A percentile compares a stretch with the other conserved stretches of the same genome.
Conservation (phyloP, 2,797 vertebrate genomes). For the Rhinoraja longicauda region DNA sequence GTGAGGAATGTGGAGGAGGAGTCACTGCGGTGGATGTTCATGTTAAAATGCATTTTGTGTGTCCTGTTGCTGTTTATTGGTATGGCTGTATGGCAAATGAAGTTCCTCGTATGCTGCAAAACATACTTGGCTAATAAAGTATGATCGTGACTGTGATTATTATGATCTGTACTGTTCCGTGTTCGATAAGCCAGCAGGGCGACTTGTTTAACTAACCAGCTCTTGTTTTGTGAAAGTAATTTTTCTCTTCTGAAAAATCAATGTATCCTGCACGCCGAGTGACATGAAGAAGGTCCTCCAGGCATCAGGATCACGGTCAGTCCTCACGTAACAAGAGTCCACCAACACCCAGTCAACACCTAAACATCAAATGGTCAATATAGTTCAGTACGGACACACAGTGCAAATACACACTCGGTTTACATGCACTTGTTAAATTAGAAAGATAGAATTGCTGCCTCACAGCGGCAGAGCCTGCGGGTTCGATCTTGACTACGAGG, state of each 20-base stretch:
- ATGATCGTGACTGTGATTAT: no score
- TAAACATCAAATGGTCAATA: constrained; percentile 42
- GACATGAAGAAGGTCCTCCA: constrained; percentile 61
- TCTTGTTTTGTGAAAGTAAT: constrained; percentile 51
- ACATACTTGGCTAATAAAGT: no score
- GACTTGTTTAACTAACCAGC: constrained; percentile 56
- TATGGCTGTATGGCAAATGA: no score
- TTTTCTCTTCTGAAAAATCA: constrained; percentile 64
- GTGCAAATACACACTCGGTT: background rate
- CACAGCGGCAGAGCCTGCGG: no score
- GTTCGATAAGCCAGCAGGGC: background rate
- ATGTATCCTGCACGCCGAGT: constrained; percentile 63
- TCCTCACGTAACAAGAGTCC: constrained; percentile 58
- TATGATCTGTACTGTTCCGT: no score
- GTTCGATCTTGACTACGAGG: no score
- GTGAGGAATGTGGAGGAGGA: no score
- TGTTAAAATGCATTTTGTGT: no score
- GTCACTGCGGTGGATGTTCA: no score
- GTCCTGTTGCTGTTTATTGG: no score
- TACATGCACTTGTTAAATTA: background rate
- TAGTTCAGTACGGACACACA: background rate
- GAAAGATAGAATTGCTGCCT: no score
- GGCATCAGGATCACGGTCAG: constrained; percentile 55
- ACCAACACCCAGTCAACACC: constrained; percentile 66
- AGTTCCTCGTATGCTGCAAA: no score